These are phyloP conservation scores for Uromys caudimaculatus DNA, from an alignment of 2,797 vertebrate species.

Conservation along the genomic window DNA sequence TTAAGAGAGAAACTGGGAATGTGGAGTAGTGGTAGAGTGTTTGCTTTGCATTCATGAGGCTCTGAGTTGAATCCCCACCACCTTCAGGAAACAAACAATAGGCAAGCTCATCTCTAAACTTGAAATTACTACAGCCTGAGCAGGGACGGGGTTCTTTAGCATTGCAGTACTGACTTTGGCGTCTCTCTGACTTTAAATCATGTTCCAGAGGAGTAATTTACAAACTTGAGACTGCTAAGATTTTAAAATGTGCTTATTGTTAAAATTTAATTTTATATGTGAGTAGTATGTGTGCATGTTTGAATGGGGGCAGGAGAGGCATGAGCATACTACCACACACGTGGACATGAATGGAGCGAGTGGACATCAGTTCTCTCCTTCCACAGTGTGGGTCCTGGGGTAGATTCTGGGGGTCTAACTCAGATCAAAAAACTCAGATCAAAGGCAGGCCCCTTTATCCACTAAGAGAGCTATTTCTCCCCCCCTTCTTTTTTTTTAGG, in stretches of 20 bases:
- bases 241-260: conserved; percentile 15
- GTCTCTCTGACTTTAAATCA: conserved; percentile 8
- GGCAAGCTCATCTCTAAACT: conserved; percentile 38
- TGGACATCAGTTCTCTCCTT: neutral
- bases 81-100: neutral
- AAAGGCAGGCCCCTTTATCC: neutral
- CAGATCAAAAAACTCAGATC: neutral
- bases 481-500: too few relatives aligned
- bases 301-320: neutral
- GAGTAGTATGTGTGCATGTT: neutral
- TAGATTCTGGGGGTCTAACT: neutral
- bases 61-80: neutral
- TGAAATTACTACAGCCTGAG: conserved; percentile 1
- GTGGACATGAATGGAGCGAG: neutral
- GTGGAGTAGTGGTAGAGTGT: neutral
- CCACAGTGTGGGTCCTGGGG: neutral
- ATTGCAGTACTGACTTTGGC: neutral
- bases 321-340: neutral
- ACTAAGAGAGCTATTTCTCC: neutral
- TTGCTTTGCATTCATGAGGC: neutral
- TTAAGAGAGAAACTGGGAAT: conserved; percentile 19
- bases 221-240: neutral
- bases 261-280: neutral
- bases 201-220: neutral
- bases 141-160: neutral